A percentile compares a stretch with the other conserved stretches of the same genome.
These are phyloP conservation scores for Pangasius larnaudii DNA, from an alignment of 2,797 vertebrate genomes.

Conservation along the genomic window DNA sequence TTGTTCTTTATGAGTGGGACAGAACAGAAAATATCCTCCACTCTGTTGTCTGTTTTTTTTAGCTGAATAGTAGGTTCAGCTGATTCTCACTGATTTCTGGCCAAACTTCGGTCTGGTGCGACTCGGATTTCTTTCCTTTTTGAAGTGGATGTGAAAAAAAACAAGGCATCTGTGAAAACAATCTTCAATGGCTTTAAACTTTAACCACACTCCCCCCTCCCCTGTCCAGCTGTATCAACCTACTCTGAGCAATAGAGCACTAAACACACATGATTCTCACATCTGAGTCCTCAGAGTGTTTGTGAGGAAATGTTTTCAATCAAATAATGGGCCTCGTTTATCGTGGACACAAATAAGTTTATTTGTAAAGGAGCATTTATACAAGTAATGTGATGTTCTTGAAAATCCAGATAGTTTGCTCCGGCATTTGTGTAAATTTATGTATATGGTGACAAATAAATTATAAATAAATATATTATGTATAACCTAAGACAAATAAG, in stretches of 20 bases:
- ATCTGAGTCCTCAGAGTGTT: not conserved
- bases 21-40: conserved; percentile 44
- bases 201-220: conserved; percentile 79
- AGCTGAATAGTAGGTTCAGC: conserved; percentile 74
- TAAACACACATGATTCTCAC: conserved; percentile 17
- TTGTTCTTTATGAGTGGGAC: conserved; percentile 45
- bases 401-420: not conserved
- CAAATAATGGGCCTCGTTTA: not conserved
- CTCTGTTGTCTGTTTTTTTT: conserved; percentile 55
- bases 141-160: conserved; percentile 82
- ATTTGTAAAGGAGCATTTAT: not conserved
- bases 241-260: conserved; percentile 65
- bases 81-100: conserved; percentile 70
- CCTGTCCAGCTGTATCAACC: conserved; percentile 89
- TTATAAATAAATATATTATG: not conserved
- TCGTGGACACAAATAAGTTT: not conserved
- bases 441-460: not conserved
- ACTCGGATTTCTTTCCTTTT: conserved; percentile 77
- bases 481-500: not conserved
- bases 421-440: not conserved
- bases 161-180: conserved; percentile 94
- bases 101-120: conserved; percentile 69
- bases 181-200: conserved; percentile 89
- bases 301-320: not conserved
- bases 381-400: not conserved